phyloP scores from a whole-genome alignment of 2,797 vertebrate species.

The Hyperoplus lanceolatus region DNA sequence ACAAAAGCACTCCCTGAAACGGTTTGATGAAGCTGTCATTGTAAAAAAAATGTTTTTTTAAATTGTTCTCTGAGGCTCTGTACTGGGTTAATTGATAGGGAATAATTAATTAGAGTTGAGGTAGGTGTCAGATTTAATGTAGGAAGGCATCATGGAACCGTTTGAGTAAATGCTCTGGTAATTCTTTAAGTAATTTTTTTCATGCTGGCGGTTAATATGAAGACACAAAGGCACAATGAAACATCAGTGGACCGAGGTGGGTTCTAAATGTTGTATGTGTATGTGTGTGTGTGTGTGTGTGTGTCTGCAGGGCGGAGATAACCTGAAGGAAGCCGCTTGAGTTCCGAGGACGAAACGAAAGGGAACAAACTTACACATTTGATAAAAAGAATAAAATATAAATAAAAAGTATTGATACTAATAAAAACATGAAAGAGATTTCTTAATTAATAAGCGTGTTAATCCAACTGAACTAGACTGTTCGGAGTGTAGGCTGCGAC shows the following conservation, averaged over 20 bases:
- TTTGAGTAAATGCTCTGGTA: background rate
- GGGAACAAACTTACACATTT: background rate
- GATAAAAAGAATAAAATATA: background rate
- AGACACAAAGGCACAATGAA: conserved; percentile 25
- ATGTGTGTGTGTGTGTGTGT: conserved; percentile 3
- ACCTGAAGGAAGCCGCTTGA: conserved; percentile 15
- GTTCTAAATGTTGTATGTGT: background rate
- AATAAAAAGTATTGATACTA: background rate
- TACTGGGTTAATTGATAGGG: background rate
- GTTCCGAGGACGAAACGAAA: conserved; percentile 10
- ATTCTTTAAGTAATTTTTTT: background rate
- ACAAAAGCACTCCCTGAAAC: background rate
- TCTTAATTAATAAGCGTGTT: conserved; percentile 9
- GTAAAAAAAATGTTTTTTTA: background rate
- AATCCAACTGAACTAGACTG: background rate
- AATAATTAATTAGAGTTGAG: background rate
- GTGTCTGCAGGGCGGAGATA: conserved; percentile 35
- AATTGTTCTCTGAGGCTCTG: background rate
- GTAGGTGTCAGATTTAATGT: no score
- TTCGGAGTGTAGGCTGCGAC: background rate
- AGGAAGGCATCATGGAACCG: conserved; percentile 6
- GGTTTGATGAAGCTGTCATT: conserved; percentile 5
- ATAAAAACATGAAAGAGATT: background rate
- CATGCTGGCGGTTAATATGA: conserved; percentile 37
- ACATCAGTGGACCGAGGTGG: background rate